Evolutionary conservation across 1,140 invertebrate species (phyloP).

Genomic region (Caenorhabditis remanei): DNA sequence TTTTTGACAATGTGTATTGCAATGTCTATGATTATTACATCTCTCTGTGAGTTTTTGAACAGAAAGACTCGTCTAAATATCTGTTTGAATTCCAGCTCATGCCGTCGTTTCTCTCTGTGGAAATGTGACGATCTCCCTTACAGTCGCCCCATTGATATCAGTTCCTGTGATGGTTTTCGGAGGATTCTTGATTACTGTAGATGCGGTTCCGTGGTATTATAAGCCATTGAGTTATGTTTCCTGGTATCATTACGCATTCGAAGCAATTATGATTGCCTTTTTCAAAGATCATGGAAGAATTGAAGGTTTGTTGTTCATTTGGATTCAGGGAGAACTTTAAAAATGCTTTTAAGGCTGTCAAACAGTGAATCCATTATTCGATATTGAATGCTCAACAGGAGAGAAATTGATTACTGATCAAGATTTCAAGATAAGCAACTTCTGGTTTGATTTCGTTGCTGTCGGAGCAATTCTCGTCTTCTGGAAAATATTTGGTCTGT

Average conservation of each 20-base stretch:
- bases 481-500: conserved; percentile 4
- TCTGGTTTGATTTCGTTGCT: conserved; percentile 19
- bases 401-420: not conserved
- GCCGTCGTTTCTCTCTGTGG: conserved; percentile 80
- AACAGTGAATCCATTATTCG: not conserved
- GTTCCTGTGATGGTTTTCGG: conserved; percentile 93
- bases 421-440: not conserved
- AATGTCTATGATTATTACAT: conserved; percentile 24
- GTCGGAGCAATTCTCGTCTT: not conserved
- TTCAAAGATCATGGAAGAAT: conserved; percentile 14
- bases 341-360: not conserved
- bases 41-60: not conserved
- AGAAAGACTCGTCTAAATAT: not conserved
- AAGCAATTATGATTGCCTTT: conserved; percentile 80
- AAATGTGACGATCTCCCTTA: conserved; percentile 87
- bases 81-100: conserved; percentile 12
- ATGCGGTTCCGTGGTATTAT: conserved; percentile 88
- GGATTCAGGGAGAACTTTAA: not conserved
- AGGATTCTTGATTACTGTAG: conserved; percentile 91
- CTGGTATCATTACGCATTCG: conserved; percentile 93
- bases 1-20: conserved; percentile 10
- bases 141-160: conserved; percentile 90
- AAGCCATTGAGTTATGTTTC: conserved; percentile 92
- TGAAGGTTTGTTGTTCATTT: not conserved
- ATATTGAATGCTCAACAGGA: conserved; percentile 16